Evolutionary conservation across 2,888 invertebrate species (phyloP), one percentile per base, ranked within the genome.

Genomic region (Oscheius myriophilus): DNA sequence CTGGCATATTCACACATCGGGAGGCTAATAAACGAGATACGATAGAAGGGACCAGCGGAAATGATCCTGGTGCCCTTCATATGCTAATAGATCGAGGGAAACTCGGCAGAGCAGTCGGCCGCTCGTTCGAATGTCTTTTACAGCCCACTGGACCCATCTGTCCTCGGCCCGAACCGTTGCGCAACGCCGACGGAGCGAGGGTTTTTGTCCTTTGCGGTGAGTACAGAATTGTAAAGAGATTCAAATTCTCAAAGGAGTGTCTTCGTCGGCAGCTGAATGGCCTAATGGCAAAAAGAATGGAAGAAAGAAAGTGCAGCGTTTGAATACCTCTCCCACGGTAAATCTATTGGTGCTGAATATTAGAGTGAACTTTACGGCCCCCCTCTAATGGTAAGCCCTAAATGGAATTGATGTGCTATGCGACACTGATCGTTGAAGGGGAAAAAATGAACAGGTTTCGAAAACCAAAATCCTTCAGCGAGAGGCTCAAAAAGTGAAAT

Each of bases 141-240:
- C 61, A 61, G 46, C 49, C 49, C 46, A 49, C 26, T 45, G 49
- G 49, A 61, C 46, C 49, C 49, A 46, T 61, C 61, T 61, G 61
- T 61, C 61, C 61, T 61, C 49, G 46, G 49, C 49, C 46, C 49
- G 25, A 45, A 16, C 49, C 26, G 33, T 61, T 61, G 26, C 61
- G 61, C 49, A 61, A 61, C 46, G 53, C 23, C 57, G 9, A 53
- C 57, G 42, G 33, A 33, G 18, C 39, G 57, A 57, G 42, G 42
- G 53, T 23, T 53, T 33, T 33, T 33, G 33, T 33, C 33, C 33
- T 33, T 33, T 33, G 33, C 33, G 33, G 33, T 33, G 33, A 33
- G 33, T 33, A 33, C 33, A 46, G 46, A 18, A 46, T 18, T 18
- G 46, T 18, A 46, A 46, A 46, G 46, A 46, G 46, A 46, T 46